Base-by-base conservation (phyloP, 2,797 vertebrate genomes). In the Diglossa cyanea region DNA sequence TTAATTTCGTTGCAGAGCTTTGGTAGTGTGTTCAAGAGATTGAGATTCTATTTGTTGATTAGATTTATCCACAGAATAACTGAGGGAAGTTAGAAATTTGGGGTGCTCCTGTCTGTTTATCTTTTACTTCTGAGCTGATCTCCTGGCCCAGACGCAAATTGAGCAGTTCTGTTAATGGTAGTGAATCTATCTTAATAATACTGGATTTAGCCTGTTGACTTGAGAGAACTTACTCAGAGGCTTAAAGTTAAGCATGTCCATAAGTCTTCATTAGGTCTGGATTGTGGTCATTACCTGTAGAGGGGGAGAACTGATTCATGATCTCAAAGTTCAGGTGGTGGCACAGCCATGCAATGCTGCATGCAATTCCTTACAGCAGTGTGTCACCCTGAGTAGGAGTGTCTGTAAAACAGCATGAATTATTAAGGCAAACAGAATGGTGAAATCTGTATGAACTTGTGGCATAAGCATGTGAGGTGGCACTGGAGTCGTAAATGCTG, bases 221-320 rank as follows among this genome's bases (percentile, higher is more conserved):
- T 91, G 31, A 45, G 66, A 78, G 58, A 86, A 88, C 70, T 89
- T 96, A 86, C 47, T 91, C 7, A 2, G 54, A 72, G 17, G 40
- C 73, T 93, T 90, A 70, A 86, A 96, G 73, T 78, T 90, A 84
- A 86, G 76, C 87, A 7, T 33, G 48, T 33, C 62, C 47, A 58
- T 94, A 87, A 68, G 68, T 94, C 70, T 94, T 95, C 70, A 75
- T 93, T 92, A 96, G 68, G 40, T 80, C 33, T 73, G 75, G 48
- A 28, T 15, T 51, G 68, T 39, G 33, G 89, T 78, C 70, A 33
- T 92, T 88, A 75, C 70, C 82, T 91, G 79, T 15, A 54, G 85
- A 70, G 61, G 26, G 47, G 72, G 42, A 72, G 54, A 92, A 42
- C 33, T 86, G 76, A 86, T 81, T 86, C 54, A 66, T 77, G 76